A percentile compares a stretch with the other conserved stretches of the same genome.
Conservation (phyloP, 2,797 vertebrate genomes). For the Phylloscopus collybita region DNA sequence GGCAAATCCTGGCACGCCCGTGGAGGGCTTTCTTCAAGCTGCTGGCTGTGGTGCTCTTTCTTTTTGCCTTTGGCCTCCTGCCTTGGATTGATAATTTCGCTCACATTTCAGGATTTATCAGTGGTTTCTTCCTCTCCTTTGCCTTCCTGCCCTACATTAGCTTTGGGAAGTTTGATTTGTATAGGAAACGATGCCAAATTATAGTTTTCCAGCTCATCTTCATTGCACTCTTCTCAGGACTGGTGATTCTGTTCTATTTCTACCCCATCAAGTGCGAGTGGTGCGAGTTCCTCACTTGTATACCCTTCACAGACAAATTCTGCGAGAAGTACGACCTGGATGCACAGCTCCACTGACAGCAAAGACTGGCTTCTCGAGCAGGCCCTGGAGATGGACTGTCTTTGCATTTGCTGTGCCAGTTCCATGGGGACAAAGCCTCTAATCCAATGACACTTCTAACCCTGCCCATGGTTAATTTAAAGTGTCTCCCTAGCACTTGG, state of each 20-base stretch:
- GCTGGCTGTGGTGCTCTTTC: constrained; percentile 92
- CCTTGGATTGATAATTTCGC: constrained; percentile 99
- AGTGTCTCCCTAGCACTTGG: constrained; percentile 76
- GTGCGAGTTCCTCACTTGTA: constrained; percentile 97
- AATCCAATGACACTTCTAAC: constrained; percentile 78
- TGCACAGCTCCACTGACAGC: constrained; percentile 91
- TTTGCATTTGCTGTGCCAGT: constrained; percentile 64
- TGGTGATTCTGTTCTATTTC: constrained; percentile 95
- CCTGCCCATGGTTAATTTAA: constrained; percentile 64
- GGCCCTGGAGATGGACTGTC: constrained; percentile 45
- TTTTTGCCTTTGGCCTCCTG: constrained; percentile 94
- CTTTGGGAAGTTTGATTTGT: constrained; percentile 95
- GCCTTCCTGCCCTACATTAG: constrained; percentile 98
- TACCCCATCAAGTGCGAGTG: constrained; percentile 95
- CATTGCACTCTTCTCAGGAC: constrained; percentile 91
- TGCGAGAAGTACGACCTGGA: constrained; percentile 99
- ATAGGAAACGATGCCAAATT: constrained; percentile 98
- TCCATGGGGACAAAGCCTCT: constrained; percentile 66
- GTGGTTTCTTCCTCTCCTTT: constrained; percentile 97
- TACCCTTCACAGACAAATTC: constrained; percentile 99
- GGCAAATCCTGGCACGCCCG: constrained; percentile 97
- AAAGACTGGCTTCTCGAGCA: constrained; percentile 25
- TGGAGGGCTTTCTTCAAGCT: constrained; percentile 97
- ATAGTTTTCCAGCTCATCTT: constrained; percentile 93
- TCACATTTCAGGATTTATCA: constrained; percentile 95